These are phyloP conservation scores for Gallinago nigripennis DNA, from an alignment of 2,797 vertebrate species.

Conservation along the genomic window DNA sequence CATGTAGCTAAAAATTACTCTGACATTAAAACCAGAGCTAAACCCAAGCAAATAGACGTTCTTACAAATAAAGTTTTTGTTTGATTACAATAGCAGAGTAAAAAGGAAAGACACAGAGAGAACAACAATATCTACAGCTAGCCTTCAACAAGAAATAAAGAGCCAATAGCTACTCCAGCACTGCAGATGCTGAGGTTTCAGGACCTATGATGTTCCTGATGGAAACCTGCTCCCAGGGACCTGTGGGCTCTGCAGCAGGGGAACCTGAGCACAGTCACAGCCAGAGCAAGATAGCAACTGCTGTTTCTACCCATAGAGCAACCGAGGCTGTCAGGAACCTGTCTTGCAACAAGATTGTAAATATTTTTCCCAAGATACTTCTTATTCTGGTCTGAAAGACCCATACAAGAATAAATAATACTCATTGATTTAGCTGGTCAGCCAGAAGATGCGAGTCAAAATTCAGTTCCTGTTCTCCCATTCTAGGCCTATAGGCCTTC, in stretches of 20 bases:
- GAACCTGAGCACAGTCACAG: background rate
- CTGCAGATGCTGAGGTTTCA: background rate
- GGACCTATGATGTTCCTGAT: fast-evolving
- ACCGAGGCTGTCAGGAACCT: background rate
- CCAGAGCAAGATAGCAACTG: background rate
- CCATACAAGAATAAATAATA: background rate
- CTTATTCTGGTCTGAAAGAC: background rate
- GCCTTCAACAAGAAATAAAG: background rate
- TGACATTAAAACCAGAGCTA: constrained; percentile 41
- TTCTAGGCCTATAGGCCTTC: background rate
- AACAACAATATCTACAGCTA: background rate
- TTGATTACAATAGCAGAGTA: background rate
- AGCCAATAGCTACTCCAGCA: background rate
- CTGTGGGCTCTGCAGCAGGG: background rate
- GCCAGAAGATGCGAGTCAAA: background rate
- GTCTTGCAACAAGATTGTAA: background rate
- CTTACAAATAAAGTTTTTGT: background rate
- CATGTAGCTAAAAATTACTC: constrained; percentile 14
- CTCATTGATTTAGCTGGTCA: background rate
- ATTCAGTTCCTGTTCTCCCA: background rate
- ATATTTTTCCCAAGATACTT: background rate
- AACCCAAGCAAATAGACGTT: background rate
- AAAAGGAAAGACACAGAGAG: background rate
- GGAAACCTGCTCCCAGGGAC: background rate
- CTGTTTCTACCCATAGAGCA: background rate